Evolutionary conservation across 2,113 vertebrate genomes (phyloP), one percentile per base, ranked within the genome.

Genomic region (Alaudala cheleensis): DNA sequence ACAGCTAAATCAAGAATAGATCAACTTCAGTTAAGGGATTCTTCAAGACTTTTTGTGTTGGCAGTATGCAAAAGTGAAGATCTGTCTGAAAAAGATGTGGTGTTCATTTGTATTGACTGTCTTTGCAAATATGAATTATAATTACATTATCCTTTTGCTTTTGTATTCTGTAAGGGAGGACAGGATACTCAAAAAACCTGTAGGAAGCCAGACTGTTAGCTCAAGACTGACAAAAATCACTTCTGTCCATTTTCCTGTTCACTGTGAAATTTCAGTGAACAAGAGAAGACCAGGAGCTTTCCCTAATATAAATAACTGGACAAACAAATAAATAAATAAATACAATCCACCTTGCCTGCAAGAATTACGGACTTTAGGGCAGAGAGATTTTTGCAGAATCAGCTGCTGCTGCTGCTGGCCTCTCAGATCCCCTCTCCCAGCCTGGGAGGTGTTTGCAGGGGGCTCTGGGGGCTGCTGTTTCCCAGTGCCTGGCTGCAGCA

Each of bases 101-200:
- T 23, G 4, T 33, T 73, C 29, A 28, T 33, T 56, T 84, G 14
- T 39, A 20, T 25, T 50, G 72, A 25, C 18, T 67, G 17, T 51
- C 44, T 49, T 82, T 94, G 42, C 40, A 64, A 56, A 60, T 25
- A 19, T 25, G 44, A 85, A 7, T 14, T 31, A 6, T 60, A 7
- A 12, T 14, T 56, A 3, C 5, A 2, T 56, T 67, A 21, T 33
- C 18, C 24, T 69, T 93, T 85, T 76, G 45, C 22, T 87, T 74
- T 87, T 34, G 3, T 57, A 14, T 17, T 21, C 28, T 33, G 10
- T 4, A 17, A 65, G 11, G 20, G 22, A 76, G 14, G 15, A 67
- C 26, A 81, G 28, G 7, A 51, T 56, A 11, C 34, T 24, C 7
- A 54, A 40, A 86, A 74, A 49, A 3, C 0, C 0, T 19, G 3